phyloP scores from a whole-genome alignment of 2,888 invertebrate species.

The Anagyrus pseudococci region DNA sequence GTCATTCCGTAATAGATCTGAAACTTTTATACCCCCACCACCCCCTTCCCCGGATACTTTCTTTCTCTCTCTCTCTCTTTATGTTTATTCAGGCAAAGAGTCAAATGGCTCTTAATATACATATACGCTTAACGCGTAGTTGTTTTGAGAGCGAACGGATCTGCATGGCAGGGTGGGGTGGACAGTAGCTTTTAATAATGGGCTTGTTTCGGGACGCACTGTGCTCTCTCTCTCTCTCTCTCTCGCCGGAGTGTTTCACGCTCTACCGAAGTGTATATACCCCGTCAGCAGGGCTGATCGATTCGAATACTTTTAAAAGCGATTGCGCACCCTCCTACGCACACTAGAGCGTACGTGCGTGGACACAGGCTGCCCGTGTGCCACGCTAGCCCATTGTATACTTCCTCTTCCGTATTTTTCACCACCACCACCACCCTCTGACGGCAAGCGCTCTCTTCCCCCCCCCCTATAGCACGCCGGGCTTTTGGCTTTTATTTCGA shows the following conservation, averaged over 20 bases:
- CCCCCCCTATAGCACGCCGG: background rate
- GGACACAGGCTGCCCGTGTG: background rate
- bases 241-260: too few species aligned
- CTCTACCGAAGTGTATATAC: constrained; percentile 25
- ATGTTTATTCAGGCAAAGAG: background rate
- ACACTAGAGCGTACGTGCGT: background rate
- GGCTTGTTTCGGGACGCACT: background rate
- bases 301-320: constrained; percentile 25
- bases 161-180: too few species aligned
- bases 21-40: background rate
- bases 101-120: too few species aligned
- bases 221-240: too few species aligned
- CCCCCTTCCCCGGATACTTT: constrained; percentile 1
- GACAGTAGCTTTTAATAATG: constrained; percentile 36
- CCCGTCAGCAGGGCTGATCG: constrained; percentile 15
- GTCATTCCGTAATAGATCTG: too few species aligned
- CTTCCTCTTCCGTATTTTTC: constrained; percentile 4
- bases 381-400: background rate
- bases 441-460: background rate
- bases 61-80: constrained; percentile 19
- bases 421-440: background rate
- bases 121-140: too few species aligned
- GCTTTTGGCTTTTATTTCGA: constrained; percentile 17
- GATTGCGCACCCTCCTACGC: background rate
- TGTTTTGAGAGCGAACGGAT: too few species aligned